Evolutionary conservation across 2,113 vertebrate genomes (phyloP), one percentile per base, ranked within the genome.

Genomic region (Limanda limanda): DNA sequence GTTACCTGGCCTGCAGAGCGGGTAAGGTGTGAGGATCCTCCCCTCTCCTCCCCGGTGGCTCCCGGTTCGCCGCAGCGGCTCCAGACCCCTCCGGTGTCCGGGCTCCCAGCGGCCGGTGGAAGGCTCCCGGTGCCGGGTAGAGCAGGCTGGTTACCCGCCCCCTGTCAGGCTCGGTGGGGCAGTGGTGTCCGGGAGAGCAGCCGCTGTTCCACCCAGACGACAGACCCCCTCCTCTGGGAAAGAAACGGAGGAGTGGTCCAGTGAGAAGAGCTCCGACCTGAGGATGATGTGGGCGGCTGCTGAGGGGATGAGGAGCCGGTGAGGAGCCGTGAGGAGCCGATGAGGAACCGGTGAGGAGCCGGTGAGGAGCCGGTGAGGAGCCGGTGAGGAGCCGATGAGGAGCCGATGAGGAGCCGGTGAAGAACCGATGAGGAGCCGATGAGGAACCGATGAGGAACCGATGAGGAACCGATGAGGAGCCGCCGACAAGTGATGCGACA

Each of bases 401-500:
- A 35, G n/a, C n/a, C n/a, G n/a, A n/a, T 61, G 80, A 2, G 42
- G 11, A 15, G 42, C 42, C 14, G 42, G 12, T 4, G 42, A 35
- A 7, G 31, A 35, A 7, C 31, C 31, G 31, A 1, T 8, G 25
- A 7, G 31, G 31, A 35, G 31, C 31, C 31, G 31, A 5, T 4
- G 31, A 1, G 31, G 31, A 35, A 1, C 31, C 31, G 3, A 5
- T 7, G 31, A 6, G 2, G 31, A 35, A 7, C 31, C 31, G 31
- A 1, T 35, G 5, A 35, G 31, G 31, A 35, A 1, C 7, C 31
- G 31, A 8, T n/a, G 18, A 8, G 60, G 17, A 40, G 37, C 37
- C 10, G 40, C 10, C 12, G 71, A 71, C 68, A 37, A 71, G 83
- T 75, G 54, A 74, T 91, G 86, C 89, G 77, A 88, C 88, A 90